Percentiles rank a stretch among this genome's conserved stretches.
These are phyloP conservation scores for Meteorus cinctellus DNA, from an alignment of 2,888 invertebrate species.

Conservation along the genomic window DNA sequence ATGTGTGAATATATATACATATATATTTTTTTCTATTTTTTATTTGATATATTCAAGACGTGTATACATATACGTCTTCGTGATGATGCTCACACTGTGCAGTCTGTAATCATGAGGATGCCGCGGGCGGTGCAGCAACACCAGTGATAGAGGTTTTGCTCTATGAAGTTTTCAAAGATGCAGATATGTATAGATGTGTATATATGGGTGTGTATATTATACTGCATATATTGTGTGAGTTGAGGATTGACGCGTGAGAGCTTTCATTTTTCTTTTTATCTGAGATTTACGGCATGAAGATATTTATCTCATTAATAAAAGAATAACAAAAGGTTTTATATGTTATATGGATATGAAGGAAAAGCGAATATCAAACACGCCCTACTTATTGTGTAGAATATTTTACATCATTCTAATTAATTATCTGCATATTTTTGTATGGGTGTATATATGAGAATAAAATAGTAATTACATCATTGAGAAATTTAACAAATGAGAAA, in stretches of 20 bases:
- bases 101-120: neutral
- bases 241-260: slow-evolving; percentile 1
- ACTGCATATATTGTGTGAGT: neutral
- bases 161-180: neutral
- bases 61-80: neutral
- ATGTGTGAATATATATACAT: neutral
- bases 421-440: too few species aligned
- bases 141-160: slow-evolving; percentile 7
- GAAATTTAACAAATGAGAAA: too few species aligned
- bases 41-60: neutral
- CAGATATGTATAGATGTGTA: too few species aligned
- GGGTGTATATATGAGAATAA: neutral
- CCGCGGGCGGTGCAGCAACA: neutral
- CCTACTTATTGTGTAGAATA: too few species aligned
- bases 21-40: slow-evolving; percentile 34
- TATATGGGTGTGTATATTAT: neutral
- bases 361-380: neutral
- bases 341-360: neutral
- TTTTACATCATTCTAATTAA: too few species aligned
- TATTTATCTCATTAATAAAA: slow-evolving; percentile 4
- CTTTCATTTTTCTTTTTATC: neutral
- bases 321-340: slow-evolving; percentile 1
- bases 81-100: slow-evolving; percentile 2
- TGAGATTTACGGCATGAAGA: neutral
- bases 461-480: too few species aligned